A percentile compares a stretch with the other conserved stretches of the same genome.
phyloP scores from a whole-genome alignment of 1,140 invertebrate genomes.

The Brachionus calyciflorus region DNA sequence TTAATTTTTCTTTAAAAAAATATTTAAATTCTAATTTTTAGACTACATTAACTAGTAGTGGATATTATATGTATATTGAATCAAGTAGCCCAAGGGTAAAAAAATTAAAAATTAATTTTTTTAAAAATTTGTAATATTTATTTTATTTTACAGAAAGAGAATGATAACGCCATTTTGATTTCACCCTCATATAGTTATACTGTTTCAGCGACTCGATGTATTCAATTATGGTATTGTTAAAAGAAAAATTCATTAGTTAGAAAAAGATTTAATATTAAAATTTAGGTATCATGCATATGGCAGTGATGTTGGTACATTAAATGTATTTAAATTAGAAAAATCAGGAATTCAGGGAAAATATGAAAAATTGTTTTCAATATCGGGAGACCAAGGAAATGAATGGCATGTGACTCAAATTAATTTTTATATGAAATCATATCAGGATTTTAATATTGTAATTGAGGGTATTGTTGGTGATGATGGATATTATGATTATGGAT shows the following conservation, averaged over 20 bases:
- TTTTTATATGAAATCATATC: slow-evolving; percentile 31
- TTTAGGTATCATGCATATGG: slow-evolving; percentile 76
- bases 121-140: background rate
- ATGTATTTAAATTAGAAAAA: slow-evolving; percentile 49
- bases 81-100: slow-evolving; percentile 3
- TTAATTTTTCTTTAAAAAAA: background rate
- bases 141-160: background rate
- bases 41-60: background rate
- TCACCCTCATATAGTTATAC: background rate
- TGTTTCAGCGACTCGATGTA: background rate
- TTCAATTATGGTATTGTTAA: slow-evolving; percentile 69
- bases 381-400: slow-evolving; percentile 52
- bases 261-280: too few relatives aligned
- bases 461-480: slow-evolving; percentile 48
- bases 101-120: background rate
- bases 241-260: too few relatives aligned
- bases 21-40: background rate
- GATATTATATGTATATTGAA: slow-evolving; percentile 46
- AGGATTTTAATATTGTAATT: slow-evolving; percentile 21
- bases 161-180: slow-evolving; percentile 17
- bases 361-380: slow-evolving; percentile 50
- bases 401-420: slow-evolving; percentile 52
- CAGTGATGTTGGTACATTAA: slow-evolving; percentile 51
- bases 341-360: slow-evolving; percentile 48
- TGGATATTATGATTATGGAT: slow-evolving; percentile 1